Evolutionary conservation across 2,113 vertebrate genomes (phyloP).

Genomic region (Nothocercus nigrocapillus): DNA sequence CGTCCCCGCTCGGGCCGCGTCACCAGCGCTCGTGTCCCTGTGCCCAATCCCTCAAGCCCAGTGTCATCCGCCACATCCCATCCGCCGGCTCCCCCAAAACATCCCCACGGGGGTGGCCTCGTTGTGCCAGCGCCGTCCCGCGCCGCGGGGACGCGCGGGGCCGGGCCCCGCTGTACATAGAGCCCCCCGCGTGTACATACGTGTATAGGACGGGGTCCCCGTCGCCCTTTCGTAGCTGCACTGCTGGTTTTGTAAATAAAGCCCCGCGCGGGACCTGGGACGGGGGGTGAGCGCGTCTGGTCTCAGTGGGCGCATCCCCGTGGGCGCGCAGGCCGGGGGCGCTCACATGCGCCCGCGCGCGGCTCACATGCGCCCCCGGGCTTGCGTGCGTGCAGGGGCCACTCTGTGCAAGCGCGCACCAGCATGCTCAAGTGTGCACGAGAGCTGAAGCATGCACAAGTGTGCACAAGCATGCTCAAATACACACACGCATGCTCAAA

Average conservation of each 20-base stretch:
- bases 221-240: not conserved
- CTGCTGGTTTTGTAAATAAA: slow-evolving; percentile 53
- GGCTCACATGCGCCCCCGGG: too few relatives aligned
- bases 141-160: not conserved
- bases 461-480: too few relatives aligned
- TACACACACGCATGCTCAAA: too few relatives aligned
- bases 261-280: not conserved
- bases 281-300: not conserved
- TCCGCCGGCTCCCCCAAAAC: not conserved
- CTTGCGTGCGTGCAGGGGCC: too few relatives aligned
- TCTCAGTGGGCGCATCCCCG: not conserved
- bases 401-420: too few relatives aligned
- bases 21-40: not conserved
- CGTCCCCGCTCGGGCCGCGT: not conserved
- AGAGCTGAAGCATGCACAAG: too few relatives aligned
- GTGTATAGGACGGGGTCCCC: not conserved
- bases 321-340: too few relatives aligned
- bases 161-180: not conserved
- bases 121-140: too few relatives aligned
- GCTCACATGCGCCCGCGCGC: too few relatives aligned
- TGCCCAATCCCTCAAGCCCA: not conserved
- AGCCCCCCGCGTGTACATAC: not conserved
- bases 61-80: not conserved
- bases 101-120: not conserved
- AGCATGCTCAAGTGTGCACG: too few relatives aligned